Percentiles rank a stretch among this genome's conserved stretches.
Evolutionary conservation across 1,140 invertebrate genomes (phyloP).

Genomic region (Hycleus cichorii): DNA sequence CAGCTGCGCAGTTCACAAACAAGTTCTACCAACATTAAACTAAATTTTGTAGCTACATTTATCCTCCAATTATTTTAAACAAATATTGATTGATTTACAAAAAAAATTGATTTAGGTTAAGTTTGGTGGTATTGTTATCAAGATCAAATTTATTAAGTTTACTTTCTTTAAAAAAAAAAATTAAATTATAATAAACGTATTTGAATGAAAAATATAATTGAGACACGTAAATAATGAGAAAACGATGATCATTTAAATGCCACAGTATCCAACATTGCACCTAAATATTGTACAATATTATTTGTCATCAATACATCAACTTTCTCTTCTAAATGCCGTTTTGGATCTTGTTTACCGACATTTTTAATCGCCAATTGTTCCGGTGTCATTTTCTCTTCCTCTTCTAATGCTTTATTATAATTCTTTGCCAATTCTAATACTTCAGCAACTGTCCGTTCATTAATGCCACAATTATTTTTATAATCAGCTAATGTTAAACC

Average conservation of each 20-base stretch:
- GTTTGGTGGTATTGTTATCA: no score
- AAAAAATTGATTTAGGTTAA: no score
- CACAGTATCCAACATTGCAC: slow-evolving; percentile 97
- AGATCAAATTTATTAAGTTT: no score
- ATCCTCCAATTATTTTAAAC: no score
- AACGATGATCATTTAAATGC: slow-evolving; percentile 69
- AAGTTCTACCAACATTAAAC: no score
- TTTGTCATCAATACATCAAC: slow-evolving; percentile 95
- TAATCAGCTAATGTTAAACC: slow-evolving; percentile 93
- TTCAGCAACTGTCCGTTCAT: slow-evolving; percentile 88
- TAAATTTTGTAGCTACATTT: no score
- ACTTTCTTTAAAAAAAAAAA: no score
- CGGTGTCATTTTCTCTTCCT: slow-evolving; percentile 99
- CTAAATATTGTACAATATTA: slow-evolving; percentile 98
- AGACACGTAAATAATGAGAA: no score
- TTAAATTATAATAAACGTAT: no score
- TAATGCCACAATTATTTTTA: slow-evolving; percentile 84
- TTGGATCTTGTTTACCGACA: slow-evolving; percentile 99
- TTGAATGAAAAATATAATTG: no score
- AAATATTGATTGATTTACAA: no score
- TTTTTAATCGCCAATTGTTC: slow-evolving; percentile 99
- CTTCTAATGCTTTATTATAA: slow-evolving; percentile 98
- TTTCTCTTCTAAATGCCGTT: slow-evolving; percentile 97
- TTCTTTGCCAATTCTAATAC: slow-evolving; percentile 98
- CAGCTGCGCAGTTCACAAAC: no score